Base-by-base conservation (phyloP, 2,888 invertebrate genomes). In the Calliphora vomitoria region DNA sequence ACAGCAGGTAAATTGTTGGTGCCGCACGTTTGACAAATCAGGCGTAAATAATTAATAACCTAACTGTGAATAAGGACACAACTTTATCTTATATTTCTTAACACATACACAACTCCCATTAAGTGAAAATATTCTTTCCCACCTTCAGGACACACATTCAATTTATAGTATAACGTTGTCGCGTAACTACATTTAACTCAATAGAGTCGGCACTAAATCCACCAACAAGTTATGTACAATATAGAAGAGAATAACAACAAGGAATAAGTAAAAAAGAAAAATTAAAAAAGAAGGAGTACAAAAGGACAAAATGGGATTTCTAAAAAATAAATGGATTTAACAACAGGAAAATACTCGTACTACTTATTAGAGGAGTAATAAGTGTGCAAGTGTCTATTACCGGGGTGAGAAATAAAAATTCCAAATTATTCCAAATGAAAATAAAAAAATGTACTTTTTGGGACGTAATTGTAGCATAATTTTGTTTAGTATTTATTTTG, bases 11-110 rank as follows among this genome's bases (percentile, higher is more conserved):
- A 4, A 35, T 44, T 58, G 31, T 64, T n/a, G n/a, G 50, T 71
- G 69, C 47, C 31, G n/a, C 31, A 71, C 53, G 69, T 71, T 68
- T 50, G 69, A 53, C 18, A 50, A 50, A 53, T 71, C 50, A 35
- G 35, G 18, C 53, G 69, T 71, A 18, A 71, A 71, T 71, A 71
- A 71, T 50, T 35, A 53, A 11, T 53, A 71, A 31, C 44, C 25
- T 50, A 18, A 53, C 50, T 31, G 20, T 47, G 1, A 25, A 47
- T 60, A 60, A 60, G 60, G 35, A 60, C 15, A 35, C 8, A 8
- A 15, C 15, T 38, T 38, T 10, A 64, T 64, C n/a, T 18, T 38
- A 38, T n/a, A 62, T n/a, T 62, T 18, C n/a, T 20, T 38, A 38
- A 55, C 8, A 18, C 38, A 18, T 10, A 3, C 18, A 38, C 38